Conservation (phyloP, 2,113 vertebrate genomes). For the Pteropus alecto region DNA sequence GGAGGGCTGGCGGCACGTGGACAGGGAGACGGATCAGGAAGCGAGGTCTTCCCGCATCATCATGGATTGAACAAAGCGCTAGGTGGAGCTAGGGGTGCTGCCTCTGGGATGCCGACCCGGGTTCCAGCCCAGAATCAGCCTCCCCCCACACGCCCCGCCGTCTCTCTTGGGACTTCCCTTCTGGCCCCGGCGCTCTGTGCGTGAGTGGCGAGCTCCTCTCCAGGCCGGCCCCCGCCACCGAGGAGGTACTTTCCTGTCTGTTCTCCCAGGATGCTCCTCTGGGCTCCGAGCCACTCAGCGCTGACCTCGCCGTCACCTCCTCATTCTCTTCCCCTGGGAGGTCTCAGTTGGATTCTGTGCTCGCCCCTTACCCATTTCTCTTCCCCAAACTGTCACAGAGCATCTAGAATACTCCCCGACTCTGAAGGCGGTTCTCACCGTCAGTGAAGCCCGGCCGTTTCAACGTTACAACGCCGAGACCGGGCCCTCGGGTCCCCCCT, state of each 20-base stretch:
- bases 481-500: neutral
- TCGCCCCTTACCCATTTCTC: conserved; percentile 5
- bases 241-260: conserved; percentile 74
- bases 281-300: conserved; percentile 51
- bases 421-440: neutral
- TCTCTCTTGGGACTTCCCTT: conserved; percentile 1
- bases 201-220: neutral
- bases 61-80: neutral
- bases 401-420: neutral
- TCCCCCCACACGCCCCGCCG: no score
- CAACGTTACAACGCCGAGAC: neutral
- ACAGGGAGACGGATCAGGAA: neutral
- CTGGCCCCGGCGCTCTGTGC: neutral
- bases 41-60: neutral
- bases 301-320: conserved; percentile 56
- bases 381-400: neutral
- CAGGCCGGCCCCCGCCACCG: neutral
- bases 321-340: conserved; percentile 3
- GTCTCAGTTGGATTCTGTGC: neutral
- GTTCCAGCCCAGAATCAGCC: neutral
- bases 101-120: neutral
- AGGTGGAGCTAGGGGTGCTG: conserved; percentile 21
- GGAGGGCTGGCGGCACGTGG: neutral
- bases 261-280: conserved; percentile 21
- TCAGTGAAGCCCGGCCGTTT: neutral